A percentile compares a stretch with the other conserved stretches of the same genome.
phyloP scores from a whole-genome alignment of 2,888 invertebrate genomes.

The Choreutis nemorana region DNA sequence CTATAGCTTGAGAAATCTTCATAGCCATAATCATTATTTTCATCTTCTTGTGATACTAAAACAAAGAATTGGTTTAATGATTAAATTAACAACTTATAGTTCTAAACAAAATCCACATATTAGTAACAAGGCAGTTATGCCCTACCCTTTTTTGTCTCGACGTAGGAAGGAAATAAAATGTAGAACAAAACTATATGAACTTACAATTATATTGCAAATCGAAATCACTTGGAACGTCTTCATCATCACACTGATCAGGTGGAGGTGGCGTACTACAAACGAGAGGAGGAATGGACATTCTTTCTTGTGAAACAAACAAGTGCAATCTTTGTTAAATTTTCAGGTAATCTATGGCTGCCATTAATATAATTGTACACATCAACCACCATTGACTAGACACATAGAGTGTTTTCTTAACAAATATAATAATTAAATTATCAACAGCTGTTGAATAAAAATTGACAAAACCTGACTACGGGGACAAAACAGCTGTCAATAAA shows the following conservation, averaged over 20 bases:
- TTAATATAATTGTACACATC: no score
- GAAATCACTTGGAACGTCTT: conserved; percentile 64
- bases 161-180: not conserved
- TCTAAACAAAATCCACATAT: no score
- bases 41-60: conserved; percentile 54
- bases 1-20: conserved; percentile 35
- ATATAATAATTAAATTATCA: conserved; percentile 10
- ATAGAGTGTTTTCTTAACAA: no score
- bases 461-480: conserved; percentile 34
- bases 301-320: no score
- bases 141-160: no score
- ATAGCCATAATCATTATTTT: conserved; percentile 42
- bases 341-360: no score
- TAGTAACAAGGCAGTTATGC: no score
- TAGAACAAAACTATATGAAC: conserved; percentile 16
- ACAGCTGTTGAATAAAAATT: conserved; percentile 57
- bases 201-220: conserved; percentile 52
- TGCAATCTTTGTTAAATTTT: not conserved
- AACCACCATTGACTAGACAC: no score
- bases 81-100: no score
- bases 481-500: conserved; percentile 11
- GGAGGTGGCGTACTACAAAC: conserved; percentile 74
- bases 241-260: conserved; percentile 70
- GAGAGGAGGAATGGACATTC: conserved; percentile 72
- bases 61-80: conserved; percentile 11